Base-by-base conservation (phyloP, 2,797 vertebrate genomes). In the Pitangus sulphuratus region DNA sequence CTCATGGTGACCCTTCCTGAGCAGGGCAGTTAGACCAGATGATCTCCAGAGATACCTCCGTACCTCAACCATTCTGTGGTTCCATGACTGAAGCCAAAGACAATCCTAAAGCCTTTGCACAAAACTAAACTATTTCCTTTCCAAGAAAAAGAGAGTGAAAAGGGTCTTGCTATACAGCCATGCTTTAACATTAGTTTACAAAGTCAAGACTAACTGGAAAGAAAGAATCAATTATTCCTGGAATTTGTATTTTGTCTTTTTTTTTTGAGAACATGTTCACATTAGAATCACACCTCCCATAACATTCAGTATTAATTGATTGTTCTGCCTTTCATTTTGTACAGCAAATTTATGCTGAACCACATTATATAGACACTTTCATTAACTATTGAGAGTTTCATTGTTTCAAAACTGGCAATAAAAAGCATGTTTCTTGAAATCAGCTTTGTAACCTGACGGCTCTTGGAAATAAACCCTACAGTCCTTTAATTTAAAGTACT, bases 361-460 rank as follows among this genome's bases (percentile, higher is more conserved):
- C n/a, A 54, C 25, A 71, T 89, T 95, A 84, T 85, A 94, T 84
- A 95, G 71, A 61, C 65, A 76, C 9, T 92, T 92, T 81, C 60
- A 93, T 96, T 96, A 95, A 85, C 57, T n/a, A 62, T 10, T 75
- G 47, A 64, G 80, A 84, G 66, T 95, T 90, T 60, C 28, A 57
- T 57, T 79, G 53, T 89, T 97, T 96, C 69, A 93, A 93, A 96
- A 93, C 51, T 94, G 48, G 61, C 78, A 84, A 74, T 95, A 91
- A 96, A 95, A 96, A 50, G 0, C 16, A 44, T 81, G 22, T 76
- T 86, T 57, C 47, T 83, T 90, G 84, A 88, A 72, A 97, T 69
- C 16, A 61, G 40, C 79, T 95, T 94, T 85, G 44, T 30, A 93
- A 56, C 26, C 45, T 65, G 57, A 92, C 57, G 90, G 16, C 15